Evolutionary conservation across 2,113 vertebrate genomes (phyloP), one percentile per base, ranked within the genome.

Genomic region (Etia nguti): DNA sequence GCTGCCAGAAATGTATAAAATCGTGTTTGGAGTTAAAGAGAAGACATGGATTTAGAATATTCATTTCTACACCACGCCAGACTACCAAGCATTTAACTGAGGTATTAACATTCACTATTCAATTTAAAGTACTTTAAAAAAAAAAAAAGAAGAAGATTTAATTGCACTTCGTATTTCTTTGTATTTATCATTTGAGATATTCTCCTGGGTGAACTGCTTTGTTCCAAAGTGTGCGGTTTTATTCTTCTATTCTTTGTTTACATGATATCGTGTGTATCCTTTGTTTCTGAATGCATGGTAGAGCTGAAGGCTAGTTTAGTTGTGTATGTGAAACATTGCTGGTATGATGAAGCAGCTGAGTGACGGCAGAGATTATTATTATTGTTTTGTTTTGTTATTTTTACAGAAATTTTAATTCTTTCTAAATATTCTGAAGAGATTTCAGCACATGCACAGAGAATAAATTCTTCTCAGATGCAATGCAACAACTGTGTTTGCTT

Each of bases 391-490:
- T 81, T 31, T 31, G 52, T 60, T 38, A 24, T 89, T 86, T 88
- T 52, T 86, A 88, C 56, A 85, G 68, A 90, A 81, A 84, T 88
- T 88, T 91, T 3, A 92, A 83, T 85, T 89, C 36, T 90, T 93
- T 93, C 80, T 86, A 86, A 91, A 93, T 87, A 85, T 91, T 86
- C 62, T 85, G 52, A 85, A 90, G 57, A 87, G 80, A 83, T 91
- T 89, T 92, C 87, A 89, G 87, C 86, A 94, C 88, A 54, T 90
- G 89, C 73, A 62, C 90, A 82, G 88, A 92, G 90, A 95, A 94
- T 95, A 94, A 95, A 95, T 84, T 86, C 41, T 90, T 94, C 84
- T 94, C 91, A 70, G 85, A 83, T 93, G 92, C 87, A 88, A 93
- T 82, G 81, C 80, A 81, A 59, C 13, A 80, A 68, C 16, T 12